phyloP scores from a whole-genome alignment of 2,113 vertebrate genomes.

The Atrichornis clamosus region DNA sequence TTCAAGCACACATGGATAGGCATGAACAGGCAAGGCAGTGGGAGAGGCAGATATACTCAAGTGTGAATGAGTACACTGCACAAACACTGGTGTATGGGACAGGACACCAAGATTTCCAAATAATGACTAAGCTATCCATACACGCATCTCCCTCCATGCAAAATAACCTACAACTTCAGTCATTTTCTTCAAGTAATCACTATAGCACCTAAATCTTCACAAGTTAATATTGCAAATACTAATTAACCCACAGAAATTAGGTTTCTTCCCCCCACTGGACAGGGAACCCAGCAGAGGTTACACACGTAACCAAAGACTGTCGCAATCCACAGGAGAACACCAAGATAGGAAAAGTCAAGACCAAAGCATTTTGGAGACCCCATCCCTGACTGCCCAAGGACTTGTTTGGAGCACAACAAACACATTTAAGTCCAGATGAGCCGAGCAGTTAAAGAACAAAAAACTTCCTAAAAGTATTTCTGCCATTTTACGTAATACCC shows the following conservation, averaged over 20 bases:
- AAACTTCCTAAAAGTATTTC: background rate
- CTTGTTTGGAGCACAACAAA: background rate
- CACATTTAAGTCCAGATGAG: background rate
- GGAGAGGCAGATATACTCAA: background rate
- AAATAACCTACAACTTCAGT: background rate
- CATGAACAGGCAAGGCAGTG: background rate
- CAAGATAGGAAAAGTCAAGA: background rate
- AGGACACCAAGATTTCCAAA: background rate
- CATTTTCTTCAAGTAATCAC: background rate
- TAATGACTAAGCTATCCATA: background rate
- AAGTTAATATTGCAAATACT: background rate
- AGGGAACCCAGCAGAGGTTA: background rate
- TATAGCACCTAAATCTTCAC: background rate
- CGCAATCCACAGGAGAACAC: accelerated
- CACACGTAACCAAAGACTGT: background rate
- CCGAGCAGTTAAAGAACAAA: background rate
- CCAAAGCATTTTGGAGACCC: background rate
- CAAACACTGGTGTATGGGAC: background rate
- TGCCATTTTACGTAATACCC: background rate
- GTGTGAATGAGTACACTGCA: background rate
- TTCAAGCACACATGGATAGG: background rate
- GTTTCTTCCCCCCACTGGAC: background rate
- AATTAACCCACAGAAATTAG: background rate
- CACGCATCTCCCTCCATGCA: accelerated
- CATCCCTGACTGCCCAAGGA: background rate